Evolutionary conservation across 1,140 invertebrate genomes (phyloP), one percentile per base, ranked within the genome.

Genomic region (Drosophila lacteicornis): DNA sequence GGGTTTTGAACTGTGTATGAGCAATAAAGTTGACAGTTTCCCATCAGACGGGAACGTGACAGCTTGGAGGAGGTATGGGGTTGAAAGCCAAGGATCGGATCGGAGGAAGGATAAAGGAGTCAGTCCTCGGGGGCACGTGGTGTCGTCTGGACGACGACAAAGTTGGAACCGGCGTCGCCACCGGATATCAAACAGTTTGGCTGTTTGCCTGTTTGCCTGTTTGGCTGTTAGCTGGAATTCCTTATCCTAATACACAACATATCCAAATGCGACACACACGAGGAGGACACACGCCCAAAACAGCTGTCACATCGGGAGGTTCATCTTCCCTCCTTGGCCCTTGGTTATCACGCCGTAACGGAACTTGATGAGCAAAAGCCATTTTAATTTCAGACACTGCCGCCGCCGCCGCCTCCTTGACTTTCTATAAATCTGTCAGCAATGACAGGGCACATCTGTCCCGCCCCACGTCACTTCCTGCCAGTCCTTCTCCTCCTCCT

Each of bases 11-110:
- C 51, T 4, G 43, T 50, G 67, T 46, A 47, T 3, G 50, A 76
- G 60, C 84, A 87, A 87, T 88, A 88, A 84, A 88, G 84, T 84
- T 83, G 84, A 87, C 84, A 87, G 77, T 74, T 74, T 71, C 77
- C 61, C 79, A 69, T 62, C 66, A 67, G 67, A 53, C 65, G 68
- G 69, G 19, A 79, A 84, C 84, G 84, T 87, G 84, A 87, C 85
- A 78, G 80, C 70, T 88, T 60, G 50, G 56, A 62, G 65, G 13
- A 19, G 50, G 65, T 22, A 36, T 12, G 56, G 38, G 75, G 45
- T 25, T 51, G 55, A 42, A 33, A 45, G 33, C 19, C 66, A 25
- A 22, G 66, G 38, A 27, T 11, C 8, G 33, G 33, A 12, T 3
- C 43, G 2, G 33, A 12, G 61, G 53, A 19, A 19, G 53, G 51